A percentile compares a stretch with the other conserved stretches of the same genome.
Conservation (phyloP, 1,140 invertebrate species). For the Andricus grossulariae region DNA sequence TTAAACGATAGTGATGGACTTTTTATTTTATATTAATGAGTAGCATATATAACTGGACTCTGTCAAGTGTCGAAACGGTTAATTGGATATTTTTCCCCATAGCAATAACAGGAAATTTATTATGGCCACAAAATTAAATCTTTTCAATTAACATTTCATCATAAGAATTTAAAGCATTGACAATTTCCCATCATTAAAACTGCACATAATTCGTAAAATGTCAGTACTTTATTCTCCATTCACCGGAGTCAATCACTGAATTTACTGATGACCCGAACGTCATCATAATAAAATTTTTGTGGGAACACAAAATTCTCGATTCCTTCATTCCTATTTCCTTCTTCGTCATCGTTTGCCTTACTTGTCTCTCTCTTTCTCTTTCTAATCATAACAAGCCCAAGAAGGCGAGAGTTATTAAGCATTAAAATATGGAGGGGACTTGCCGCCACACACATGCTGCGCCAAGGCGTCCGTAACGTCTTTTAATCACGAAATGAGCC, state of each 20-base stretch:
- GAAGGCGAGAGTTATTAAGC: constrained; percentile 70
- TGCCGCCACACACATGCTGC: constrained; percentile 70
- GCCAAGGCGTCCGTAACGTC: constrained; percentile 73
- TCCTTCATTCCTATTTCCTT: neutral
- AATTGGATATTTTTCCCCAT: too few relatives aligned
- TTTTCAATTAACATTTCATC: too few relatives aligned
- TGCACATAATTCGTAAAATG: too few relatives aligned
- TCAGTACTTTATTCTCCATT: too few relatives aligned
- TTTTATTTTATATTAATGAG: too few relatives aligned
- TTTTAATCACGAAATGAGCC: constrained; percentile 75
- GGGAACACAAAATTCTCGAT: neutral
- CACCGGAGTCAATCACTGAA: neutral
- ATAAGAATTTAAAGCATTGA: too few relatives aligned
- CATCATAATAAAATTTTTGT: neutral
- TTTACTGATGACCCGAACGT: neutral
- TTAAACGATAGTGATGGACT: too few relatives aligned
- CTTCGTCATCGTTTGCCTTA: constrained; percentile 40
- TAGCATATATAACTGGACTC: too few relatives aligned
- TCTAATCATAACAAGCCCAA: constrained; percentile 68
- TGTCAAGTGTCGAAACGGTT: too few relatives aligned
- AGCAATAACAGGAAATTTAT: too few relatives aligned
- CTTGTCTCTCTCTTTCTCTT: constrained; percentile 44
- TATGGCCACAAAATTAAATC: too few relatives aligned
- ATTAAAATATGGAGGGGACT: constrained; percentile 69
- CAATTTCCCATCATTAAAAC: too few relatives aligned